A percentile compares a stretch with the other conserved stretches of the same genome.
phyloP scores from a whole-genome alignment of 2,797 vertebrate genomes.

The Bradypus variegatus region DNA sequence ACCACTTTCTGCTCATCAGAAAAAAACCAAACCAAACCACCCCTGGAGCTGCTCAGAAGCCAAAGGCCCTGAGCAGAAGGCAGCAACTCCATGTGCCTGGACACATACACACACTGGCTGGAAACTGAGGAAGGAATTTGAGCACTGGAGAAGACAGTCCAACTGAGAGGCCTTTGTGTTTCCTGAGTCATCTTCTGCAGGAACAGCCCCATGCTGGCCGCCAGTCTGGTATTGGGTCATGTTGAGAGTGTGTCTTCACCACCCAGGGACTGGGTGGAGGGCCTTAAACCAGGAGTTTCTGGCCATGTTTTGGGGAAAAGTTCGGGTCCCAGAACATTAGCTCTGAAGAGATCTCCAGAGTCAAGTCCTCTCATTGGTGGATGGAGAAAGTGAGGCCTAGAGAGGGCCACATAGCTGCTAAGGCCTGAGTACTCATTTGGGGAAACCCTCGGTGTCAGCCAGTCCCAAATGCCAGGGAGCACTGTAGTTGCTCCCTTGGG shows the following conservation, averaged over 20 bases:
- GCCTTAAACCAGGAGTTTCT: background rate
- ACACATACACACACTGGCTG: rapidly evolving
- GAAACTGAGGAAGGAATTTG: background rate
- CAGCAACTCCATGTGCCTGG: background rate
- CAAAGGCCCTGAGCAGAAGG: background rate
- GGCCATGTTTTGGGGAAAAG: background rate
- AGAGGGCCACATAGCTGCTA: background rate
- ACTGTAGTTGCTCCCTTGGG: background rate
- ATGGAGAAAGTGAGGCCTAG: background rate
- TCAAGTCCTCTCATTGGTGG: background rate
- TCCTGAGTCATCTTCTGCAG: background rate
- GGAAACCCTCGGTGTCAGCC: background rate
- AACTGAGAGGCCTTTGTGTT: background rate
- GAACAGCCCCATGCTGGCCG: background rate
- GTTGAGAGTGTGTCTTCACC: background rate
- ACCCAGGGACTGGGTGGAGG: background rate
- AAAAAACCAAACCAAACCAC: background rate
- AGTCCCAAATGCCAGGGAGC: background rate
- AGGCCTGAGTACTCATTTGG: background rate
- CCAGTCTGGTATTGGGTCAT: background rate
- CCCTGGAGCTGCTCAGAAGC: background rate
- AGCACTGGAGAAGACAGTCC: background rate
- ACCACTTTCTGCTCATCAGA: background rate
- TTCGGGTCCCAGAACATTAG: background rate
- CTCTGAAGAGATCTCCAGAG: background rate